phyloP scores from a whole-genome alignment of 2,888 invertebrate genomes.

The Dorcus hopei region DNA sequence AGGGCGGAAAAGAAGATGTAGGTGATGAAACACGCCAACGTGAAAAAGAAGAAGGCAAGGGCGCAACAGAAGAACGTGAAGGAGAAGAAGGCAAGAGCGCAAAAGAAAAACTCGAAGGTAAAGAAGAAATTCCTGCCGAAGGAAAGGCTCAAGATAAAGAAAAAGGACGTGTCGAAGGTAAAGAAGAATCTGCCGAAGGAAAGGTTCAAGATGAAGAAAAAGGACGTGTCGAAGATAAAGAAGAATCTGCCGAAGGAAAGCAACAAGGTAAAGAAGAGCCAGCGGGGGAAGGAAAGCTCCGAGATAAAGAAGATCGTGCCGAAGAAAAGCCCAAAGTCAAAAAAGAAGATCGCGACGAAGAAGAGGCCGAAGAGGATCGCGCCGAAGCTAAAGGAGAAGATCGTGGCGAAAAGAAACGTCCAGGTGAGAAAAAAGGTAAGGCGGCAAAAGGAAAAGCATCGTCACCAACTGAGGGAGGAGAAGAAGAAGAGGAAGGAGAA shows the following conservation, averaged over 20 bases:
- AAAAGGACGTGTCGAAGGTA: background rate
- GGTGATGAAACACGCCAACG: background rate
- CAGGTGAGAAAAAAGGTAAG: background rate
- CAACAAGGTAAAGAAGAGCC: background rate
- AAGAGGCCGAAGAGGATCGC: background rate
- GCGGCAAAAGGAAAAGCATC: background rate
- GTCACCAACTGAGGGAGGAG: background rate
- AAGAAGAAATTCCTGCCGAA: background rate
- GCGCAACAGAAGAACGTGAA: background rate
- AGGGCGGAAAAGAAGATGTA: slow-evolving; percentile 1
- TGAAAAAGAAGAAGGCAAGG: too few relatives aligned
- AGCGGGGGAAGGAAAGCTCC: background rate
- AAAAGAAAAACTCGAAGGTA: background rate
- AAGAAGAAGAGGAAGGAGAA: slow-evolving; percentile 1
- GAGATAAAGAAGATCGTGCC: background rate
- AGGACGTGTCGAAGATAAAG: background rate
- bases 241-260: background rate
- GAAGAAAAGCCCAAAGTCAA: background rate
- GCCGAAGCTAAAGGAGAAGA: slow-evolving; percentile 8
- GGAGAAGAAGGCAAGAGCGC: background rate
- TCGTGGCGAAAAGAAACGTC: background rate
- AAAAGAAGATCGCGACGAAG: slow-evolving; percentile 4
- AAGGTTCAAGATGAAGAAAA: background rate
- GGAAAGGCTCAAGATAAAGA: background rate
- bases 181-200: background rate